Conservation (phyloP, 2,888 invertebrate species). For the Mesopsocus fuscifrons region DNA sequence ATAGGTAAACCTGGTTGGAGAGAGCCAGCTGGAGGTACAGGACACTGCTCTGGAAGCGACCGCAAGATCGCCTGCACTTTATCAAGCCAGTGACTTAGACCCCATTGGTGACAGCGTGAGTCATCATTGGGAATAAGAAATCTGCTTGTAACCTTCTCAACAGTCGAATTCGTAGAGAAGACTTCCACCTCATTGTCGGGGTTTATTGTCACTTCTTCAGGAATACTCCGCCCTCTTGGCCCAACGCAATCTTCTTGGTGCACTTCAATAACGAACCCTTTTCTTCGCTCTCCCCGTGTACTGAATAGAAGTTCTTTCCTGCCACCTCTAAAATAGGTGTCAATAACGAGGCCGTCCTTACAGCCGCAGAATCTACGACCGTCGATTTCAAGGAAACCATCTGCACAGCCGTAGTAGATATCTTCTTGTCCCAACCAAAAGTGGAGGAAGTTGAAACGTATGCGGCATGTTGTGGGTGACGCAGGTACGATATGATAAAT, state of each 20-base stretch:
- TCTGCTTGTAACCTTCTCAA: neutral
- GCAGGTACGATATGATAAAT: conserved; percentile 1
- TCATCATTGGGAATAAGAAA: conserved; percentile 1
- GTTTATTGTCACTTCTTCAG: neutral
- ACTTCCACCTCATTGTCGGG: conserved; percentile 5
- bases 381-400: conserved; percentile 4
- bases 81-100: neutral
- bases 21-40: neutral
- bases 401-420: neutral
- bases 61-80: neutral
- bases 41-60: neutral
- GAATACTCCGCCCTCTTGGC: neutral
- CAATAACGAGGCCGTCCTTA: neutral
- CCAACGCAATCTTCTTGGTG: conserved; percentile 3
- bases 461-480: neutral
- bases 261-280: conserved; percentile 3
- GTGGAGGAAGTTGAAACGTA: neutral
- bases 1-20: neutral
- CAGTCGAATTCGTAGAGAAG: neutral
- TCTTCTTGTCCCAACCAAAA: conserved; percentile 6
- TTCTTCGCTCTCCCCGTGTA: neutral
- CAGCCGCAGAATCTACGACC: neutral
- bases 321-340: neutral
- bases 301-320: neutral
- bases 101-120: neutral